These are phyloP conservation scores for Catostylus mosaicus DNA, from an alignment of 30 jellyfish, hydroid and myxozoan genomes.

Conservation along the genomic window DNA sequence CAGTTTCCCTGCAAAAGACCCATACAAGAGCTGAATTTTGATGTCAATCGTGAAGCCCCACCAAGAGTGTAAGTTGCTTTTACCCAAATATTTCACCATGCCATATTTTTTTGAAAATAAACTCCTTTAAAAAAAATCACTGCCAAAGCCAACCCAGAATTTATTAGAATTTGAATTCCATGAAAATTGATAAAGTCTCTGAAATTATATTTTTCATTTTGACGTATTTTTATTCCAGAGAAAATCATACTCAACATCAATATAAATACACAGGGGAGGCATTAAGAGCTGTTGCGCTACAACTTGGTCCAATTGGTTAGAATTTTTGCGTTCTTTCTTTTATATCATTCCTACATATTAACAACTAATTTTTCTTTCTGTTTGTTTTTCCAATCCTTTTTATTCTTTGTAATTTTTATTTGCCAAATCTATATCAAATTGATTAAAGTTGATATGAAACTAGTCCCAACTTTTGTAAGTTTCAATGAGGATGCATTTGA, in stretches of 20 bases:
- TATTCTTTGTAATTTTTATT: too few relatives aligned
- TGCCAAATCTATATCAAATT: too few relatives aligned
- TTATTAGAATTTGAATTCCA: too few relatives aligned
- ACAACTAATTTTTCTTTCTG: background rate
- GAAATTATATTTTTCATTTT: too few relatives aligned
- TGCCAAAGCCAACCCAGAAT: too few relatives aligned
- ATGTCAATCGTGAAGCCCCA: conserved; percentile 48
- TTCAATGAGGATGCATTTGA: background rate
- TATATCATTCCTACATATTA: too few relatives aligned
- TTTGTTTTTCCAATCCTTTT: background rate
- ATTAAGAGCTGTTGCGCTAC: conserved; percentile 80
- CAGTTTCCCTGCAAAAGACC: conserved; percentile 74
- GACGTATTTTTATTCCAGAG: conserved; percentile 53
- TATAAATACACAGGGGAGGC: conserved; percentile 86
- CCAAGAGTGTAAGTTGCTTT: conserved; percentile 34
- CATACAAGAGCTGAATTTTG: conserved; percentile 45
- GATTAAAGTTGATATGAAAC: background rate
- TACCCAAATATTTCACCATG: too few relatives aligned
- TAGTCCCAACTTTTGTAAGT: too few relatives aligned
- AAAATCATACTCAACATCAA: conserved; percentile 59
- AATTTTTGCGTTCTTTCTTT: background rate
- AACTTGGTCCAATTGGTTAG: conserved; percentile 94
- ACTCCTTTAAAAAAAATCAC: too few relatives aligned
- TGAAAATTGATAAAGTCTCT: too few relatives aligned
- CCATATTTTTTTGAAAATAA: too few relatives aligned